Percentiles rank a stretch among this genome's conserved stretches.
phyloP scores from a whole-genome alignment of 2,888 invertebrate species.

The Epistrophe eligans region DNA sequence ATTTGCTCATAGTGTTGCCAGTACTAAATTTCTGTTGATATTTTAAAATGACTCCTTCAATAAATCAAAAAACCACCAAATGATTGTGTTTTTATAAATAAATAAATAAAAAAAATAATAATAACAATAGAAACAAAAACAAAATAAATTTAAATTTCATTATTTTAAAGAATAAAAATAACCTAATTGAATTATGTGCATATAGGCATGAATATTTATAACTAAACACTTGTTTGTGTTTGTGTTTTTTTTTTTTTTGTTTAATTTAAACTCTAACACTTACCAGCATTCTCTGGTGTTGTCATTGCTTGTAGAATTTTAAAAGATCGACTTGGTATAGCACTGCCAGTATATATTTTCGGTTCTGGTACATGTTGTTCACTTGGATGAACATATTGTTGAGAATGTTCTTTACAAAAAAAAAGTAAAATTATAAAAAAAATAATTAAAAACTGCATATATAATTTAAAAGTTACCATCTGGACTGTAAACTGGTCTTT shows the following conservation, averaged over 20 bases:
- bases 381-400: constrained; percentile 86
- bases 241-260: not conserved
- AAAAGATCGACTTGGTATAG: constrained; percentile 92
- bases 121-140: constrained; percentile 36
- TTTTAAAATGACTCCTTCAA: not conserved
- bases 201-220: constrained; percentile 37
- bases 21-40: not conserved
- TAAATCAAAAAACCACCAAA: constrained; percentile 51
- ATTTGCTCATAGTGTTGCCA: not conserved
- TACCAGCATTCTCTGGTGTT: constrained; percentile 87
- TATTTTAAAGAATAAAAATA: constrained; percentile 52
- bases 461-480: constrained; percentile 76
- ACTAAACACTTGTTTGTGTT: not conserved
- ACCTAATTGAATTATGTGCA: constrained; percentile 60
- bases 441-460: no score
- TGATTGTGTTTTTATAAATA: constrained; percentile 22
- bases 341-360: constrained; percentile 90
- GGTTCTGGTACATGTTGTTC: constrained; percentile 89
- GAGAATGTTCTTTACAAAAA: constrained; percentile 79
- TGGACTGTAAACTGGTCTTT: constrained; percentile 79
- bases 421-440: not conserved
- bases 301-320: constrained; percentile 92
- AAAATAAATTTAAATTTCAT: constrained; percentile 36
- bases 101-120: constrained; percentile 44
- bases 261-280: constrained; percentile 80